Evolutionary conservation across 2,888 invertebrate species (phyloP).

Genomic region (Cephus nigrinus): DNA sequence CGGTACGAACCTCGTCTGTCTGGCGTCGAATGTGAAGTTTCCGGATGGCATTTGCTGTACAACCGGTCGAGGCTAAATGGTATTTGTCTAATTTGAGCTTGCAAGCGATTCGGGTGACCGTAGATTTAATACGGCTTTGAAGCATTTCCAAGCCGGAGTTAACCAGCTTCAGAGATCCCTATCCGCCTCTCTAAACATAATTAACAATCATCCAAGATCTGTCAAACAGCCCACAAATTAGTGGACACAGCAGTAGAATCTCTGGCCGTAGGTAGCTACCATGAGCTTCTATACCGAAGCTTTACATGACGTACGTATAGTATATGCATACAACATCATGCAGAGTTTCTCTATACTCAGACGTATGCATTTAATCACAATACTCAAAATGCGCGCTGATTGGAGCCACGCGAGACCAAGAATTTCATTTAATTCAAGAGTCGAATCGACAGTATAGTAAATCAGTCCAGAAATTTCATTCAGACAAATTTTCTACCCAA

Average conservation of each 20-base stretch:
- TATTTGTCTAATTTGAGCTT: conserved; percentile 49
- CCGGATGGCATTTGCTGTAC: not conserved
- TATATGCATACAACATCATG: not conserved
- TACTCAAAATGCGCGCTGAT: not conserved
- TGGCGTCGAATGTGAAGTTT: not conserved
- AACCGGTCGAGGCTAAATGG: conserved; percentile 39
- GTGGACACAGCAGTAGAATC: conserved; percentile 47
- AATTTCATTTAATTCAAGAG: not conserved
- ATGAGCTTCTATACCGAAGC: conserved; percentile 15
- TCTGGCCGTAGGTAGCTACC: not conserved
- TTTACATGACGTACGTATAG: conserved; percentile 14
- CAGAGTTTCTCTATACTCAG: not conserved
- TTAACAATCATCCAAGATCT: conserved; percentile 63
- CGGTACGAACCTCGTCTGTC: not conserved
- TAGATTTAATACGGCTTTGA: conserved; percentile 51
- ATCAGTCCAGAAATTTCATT: not conserved
- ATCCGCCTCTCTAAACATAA: conserved; percentile 55
- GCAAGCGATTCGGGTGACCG: conserved; percentile 13
- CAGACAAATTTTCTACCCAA: not conserved
- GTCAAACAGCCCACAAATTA: conserved; percentile 62
- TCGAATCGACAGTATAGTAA: not conserved
- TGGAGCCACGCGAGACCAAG: not conserved
- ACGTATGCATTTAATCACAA: not conserved
- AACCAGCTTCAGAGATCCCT: conserved; percentile 11
- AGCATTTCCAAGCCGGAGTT: conserved; percentile 4